These are phyloP conservation scores for Corydoras maculifer DNA, from an alignment of 2,113 vertebrate species.

Conservation along the genomic window DNA sequence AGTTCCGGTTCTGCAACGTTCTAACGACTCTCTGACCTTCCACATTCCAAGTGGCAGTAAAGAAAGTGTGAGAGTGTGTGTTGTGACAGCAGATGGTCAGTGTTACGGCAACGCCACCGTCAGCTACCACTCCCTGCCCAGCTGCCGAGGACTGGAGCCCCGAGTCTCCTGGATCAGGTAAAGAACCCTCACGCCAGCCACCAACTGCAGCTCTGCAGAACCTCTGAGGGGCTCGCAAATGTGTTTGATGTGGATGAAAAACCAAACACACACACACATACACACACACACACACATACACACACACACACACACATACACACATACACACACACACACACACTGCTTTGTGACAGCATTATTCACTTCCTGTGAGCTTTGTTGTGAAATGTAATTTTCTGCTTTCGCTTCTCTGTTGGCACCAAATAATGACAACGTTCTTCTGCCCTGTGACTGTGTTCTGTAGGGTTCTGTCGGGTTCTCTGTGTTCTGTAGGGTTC, in stretches of 20 bases:
- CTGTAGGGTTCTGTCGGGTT: neutral
- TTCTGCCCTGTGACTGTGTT: neutral
- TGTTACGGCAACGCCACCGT: constrained; percentile 45
- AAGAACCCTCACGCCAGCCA: neutral
- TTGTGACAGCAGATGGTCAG: neutral
- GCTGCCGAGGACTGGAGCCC: constrained; percentile 61
- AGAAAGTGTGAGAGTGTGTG: neutral
- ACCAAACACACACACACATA: neutral
- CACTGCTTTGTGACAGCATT: neutral
- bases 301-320: too few relatives aligned
- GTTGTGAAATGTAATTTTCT: neutral
- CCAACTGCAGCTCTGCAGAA: too few relatives aligned
- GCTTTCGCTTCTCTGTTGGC: neutral
- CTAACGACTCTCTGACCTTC: neutral
- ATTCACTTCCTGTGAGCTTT: neutral
- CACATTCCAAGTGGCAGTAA: neutral
- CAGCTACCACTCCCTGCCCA: constrained; percentile 65
- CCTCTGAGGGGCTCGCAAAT: too few relatives aligned
- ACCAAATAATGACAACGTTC: neutral
- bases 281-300: too few relatives aligned
- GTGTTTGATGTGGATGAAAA: neutral
- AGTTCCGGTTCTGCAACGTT: neutral
- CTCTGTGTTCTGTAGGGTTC: too few relatives aligned
- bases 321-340: too few relatives aligned
- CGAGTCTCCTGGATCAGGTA: constrained; percentile 72